Conservation (phyloP, 2,113 vertebrate genomes). For the Halcyon senegalensis region DNA sequence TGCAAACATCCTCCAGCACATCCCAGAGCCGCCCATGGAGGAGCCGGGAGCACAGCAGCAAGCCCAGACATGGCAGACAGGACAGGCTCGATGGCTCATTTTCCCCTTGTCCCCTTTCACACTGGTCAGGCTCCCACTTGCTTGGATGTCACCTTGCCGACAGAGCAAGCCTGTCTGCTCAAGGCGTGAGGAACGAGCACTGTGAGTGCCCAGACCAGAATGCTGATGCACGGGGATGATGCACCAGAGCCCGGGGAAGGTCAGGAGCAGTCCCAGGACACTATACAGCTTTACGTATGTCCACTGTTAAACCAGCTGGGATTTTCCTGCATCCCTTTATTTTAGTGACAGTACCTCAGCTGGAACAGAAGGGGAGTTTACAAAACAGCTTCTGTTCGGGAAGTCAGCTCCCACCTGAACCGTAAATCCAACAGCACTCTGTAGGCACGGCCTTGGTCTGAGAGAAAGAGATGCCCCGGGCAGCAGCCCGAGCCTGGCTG, state of each 20-base stretch:
- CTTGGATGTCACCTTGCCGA: not conserved
- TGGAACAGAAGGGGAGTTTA: not conserved
- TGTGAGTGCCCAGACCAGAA: not conserved
- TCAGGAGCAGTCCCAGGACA: not conserved
- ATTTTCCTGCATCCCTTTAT: not conserved
- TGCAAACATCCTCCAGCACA: not conserved
- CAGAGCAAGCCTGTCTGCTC: not conserved
- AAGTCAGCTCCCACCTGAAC: not conserved
- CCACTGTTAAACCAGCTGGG: not conserved
- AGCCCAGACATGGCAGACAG: not conserved
- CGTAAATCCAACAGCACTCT: not conserved
- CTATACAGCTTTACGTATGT: not conserved
- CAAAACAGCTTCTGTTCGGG: not conserved
- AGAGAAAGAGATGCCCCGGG: not conserved
- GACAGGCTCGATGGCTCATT: not conserved
- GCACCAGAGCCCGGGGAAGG: not conserved
- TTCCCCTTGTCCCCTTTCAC: not conserved
- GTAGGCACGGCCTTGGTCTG: not conserved
- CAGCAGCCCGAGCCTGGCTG: not conserved
- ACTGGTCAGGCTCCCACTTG: not conserved
- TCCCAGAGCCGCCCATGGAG: not conserved
- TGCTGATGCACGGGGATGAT: too few species aligned
- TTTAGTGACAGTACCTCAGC: not conserved
- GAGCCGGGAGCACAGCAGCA: rapidly evolving
- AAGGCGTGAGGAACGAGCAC: not conserved